A percentile compares a stretch with the other conserved stretches of the same genome.
phyloP scores from a whole-genome alignment of 1,140 invertebrate species.

The Diachasma alloeum region DNA sequence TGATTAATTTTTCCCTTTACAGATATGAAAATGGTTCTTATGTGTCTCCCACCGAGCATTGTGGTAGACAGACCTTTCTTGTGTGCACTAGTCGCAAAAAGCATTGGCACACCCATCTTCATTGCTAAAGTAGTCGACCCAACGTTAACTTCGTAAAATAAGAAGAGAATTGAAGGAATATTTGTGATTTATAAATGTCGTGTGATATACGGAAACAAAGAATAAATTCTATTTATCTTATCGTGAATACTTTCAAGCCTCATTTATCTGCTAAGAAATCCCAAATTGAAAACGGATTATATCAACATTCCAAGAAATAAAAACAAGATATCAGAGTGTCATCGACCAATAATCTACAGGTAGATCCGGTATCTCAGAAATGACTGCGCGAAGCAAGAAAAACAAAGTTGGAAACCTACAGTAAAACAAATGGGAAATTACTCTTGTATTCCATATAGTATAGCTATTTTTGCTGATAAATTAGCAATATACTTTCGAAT shows the following conservation, averaged over 20 bases:
- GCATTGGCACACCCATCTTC: neutral
- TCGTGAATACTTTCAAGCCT: neutral
- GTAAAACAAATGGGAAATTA: too few species aligned
- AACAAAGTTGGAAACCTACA: too few species aligned
- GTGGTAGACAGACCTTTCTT: slow-evolving; percentile 6
- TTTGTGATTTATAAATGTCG: neutral
- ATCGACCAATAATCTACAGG: too few species aligned
- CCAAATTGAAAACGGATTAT: neutral
- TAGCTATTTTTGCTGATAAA: too few species aligned
- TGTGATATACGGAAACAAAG: neutral
- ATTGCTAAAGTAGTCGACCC: neutral
- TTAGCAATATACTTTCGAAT: too few species aligned
- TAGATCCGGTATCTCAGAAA: too few species aligned
- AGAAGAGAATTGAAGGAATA: neutral
- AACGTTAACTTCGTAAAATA: neutral
- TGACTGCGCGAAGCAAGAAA: too few species aligned
- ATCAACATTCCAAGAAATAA: too few species aligned
- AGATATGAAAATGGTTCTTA: neutral
- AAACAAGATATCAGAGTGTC: too few species aligned
- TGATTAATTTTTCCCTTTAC: neutral
- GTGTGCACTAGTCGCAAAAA: slow-evolving; percentile 6
- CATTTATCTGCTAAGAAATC: neutral
- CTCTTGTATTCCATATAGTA: too few species aligned
- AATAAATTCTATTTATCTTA: neutral
- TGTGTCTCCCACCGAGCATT: neutral